phyloP scores from a whole-genome alignment of 1,140 invertebrate genomes.

The Drosophila cardini region DNA sequence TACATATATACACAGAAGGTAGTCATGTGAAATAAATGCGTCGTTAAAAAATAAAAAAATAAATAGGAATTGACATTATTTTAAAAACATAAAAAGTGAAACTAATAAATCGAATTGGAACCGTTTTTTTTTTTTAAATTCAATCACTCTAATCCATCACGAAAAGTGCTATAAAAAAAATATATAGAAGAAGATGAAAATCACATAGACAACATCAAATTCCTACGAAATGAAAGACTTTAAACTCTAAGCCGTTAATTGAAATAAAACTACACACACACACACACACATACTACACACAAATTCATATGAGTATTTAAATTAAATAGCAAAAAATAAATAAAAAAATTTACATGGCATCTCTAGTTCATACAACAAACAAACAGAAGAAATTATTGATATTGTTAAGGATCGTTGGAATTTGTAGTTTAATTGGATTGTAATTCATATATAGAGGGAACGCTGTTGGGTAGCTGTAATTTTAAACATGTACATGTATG shows the following conservation, averaged over 20 bases:
- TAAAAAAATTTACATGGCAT: conserved; percentile 65
- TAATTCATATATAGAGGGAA: conserved; percentile 76
- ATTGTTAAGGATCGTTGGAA: conserved; percentile 80
- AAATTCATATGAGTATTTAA: conserved; percentile 17
- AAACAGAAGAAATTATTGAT: conserved; percentile 32
- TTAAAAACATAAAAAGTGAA: conserved; percentile 49
- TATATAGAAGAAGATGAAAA: conserved; percentile 31
- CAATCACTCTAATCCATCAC: conserved; percentile 56
- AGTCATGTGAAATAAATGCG: conserved; percentile 55
- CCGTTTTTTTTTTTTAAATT: conserved; percentile 48
- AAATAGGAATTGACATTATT: conserved; percentile 77
- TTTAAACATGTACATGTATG: conserved; percentile 55
- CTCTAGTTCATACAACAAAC: conserved; percentile 63
- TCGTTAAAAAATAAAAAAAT: conserved; percentile 50
- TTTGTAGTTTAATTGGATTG: conserved; percentile 77
- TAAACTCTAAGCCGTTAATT: conserved; percentile 81
- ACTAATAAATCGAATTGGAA: conserved; percentile 46
- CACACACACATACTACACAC: conserved; percentile 26
- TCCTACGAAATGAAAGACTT: conserved; percentile 84
- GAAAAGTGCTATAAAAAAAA: conserved; percentile 45
- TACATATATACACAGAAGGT: conserved; percentile 37
- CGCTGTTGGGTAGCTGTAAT: conserved; percentile 75
- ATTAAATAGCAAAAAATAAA: conserved; percentile 39
- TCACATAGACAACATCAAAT: conserved; percentile 78
- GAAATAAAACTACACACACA: conserved; percentile 66